Evolutionary conservation across 2,113 vertebrate species (phyloP), one percentile per base, ranked within the genome.

Genomic region (Salvelinus sp.): DNA sequence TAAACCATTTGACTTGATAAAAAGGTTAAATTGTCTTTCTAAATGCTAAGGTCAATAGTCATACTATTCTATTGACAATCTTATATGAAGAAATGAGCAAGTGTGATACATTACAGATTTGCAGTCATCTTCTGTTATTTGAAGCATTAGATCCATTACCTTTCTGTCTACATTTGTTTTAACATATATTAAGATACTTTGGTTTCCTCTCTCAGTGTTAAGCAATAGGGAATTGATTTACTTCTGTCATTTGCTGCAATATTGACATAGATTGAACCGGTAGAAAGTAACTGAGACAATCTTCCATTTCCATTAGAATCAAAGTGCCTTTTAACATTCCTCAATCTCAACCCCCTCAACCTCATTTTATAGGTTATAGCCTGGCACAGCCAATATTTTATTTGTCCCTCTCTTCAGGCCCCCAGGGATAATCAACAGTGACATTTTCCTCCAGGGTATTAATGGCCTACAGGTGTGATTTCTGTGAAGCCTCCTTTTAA

Each of bases 401-500:
- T 71, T 65, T 79, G 58, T 54, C 65, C 75, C 67, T 72, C 68
- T 82, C 77, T 66, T 76, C 79, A 77, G 67, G 44, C 77, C 75
- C 82, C 33, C 65, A 63, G 79, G 80, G 65, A 65, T 81, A 80
- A 82, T 76, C 81, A 72, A 79, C 57, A 74, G 65, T 84, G 84
- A 70, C 79, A 79, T 81, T 88, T 64, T 79, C 47, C 80, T 84
- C 78, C 70, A 83, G 81, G 68, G 60, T 82, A 81, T 79, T 88
- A 88, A 86, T 86, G 70, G 82, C 77, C 77, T 74, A 75, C 82
- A 85, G 84, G 81, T 85, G 77, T 13, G 66, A 23, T 66, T 66
- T 30, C 20, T 62, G 48, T n/a, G 77, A 83, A 83, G 69, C 76
- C 58, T 23, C 58, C 58, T 66, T 76, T 83, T 80, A 87, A 77